Base-by-base conservation (phyloP, 2,888 invertebrate species). In the Hirtodrosophila duncani region DNA sequence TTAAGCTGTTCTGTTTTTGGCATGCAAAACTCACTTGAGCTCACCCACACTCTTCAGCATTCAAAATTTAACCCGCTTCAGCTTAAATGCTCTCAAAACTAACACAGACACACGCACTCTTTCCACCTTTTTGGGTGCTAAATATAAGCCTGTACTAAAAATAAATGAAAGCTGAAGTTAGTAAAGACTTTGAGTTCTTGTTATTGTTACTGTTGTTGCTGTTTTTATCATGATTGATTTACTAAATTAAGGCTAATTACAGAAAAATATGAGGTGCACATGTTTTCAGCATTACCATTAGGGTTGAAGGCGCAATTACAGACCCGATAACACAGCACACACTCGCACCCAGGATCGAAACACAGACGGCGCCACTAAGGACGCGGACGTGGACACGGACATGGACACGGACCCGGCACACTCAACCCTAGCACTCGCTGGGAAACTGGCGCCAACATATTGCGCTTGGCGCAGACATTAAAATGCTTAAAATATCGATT, bases 401-500 rank as follows among this genome's bases (percentile, higher is more conserved):
- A 61, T 51, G 63, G 53, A 56, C 53, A 31, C 52, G 55, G 57
- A 44, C 63, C 52, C 42, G 51, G 64, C 34, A 57, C 63, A 55
- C 60, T 46, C 57, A 53, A 61, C 64, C 55, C 61, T 46, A 61
- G 51, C 53, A n/a, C 43, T 18, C 44, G 31, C 42, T 39, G 27
- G 14, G 39, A 11, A 48, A 41, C 62, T 43, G 74, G 75, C 75
- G 75, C 79, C 75, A 75, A 67, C 68, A 68, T 72, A 77, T 69
- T 79, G 75, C 64, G 74, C 74, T 78, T 78, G 74, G 66, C 71
- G 71, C 79, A 75, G 75, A 75, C 79, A 75, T 75, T 75, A 75
- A 75, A 75, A 78, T 75, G 75, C 78, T 75, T 71, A 71, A 75
- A 75, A 75, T 78, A 75, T 75, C 79, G 75, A 75, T 75, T 71